Conservation (phyloP, 2,113 vertebrate genomes). For the Tangachromis dhanisi region DNA sequence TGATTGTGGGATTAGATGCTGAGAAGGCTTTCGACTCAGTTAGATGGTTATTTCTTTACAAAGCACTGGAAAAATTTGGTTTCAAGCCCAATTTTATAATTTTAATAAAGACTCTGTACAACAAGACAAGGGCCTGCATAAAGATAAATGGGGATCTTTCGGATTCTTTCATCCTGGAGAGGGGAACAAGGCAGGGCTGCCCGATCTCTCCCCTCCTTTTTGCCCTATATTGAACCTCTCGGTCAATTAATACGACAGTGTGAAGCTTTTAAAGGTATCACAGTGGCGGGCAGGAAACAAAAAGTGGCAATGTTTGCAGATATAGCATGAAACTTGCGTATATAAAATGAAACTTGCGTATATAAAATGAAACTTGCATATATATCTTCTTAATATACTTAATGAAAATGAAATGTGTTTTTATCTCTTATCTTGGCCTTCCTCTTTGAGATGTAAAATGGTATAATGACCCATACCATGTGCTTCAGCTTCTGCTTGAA, state of each 20-base stretch:
- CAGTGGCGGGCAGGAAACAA: accelerated
- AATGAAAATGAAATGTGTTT: not conserved
- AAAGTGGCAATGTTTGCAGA: not conserved
- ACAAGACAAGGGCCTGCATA: not conserved
- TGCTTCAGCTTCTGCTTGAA: not conserved
- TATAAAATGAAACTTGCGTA: not conserved
- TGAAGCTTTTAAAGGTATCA: not conserved
- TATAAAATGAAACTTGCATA: not conserved
- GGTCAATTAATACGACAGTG: not conserved
- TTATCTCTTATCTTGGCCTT: not conserved
- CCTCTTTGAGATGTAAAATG: not conserved
- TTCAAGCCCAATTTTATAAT: not conserved
- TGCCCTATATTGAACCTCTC: not conserved
- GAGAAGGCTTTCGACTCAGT: not conserved
- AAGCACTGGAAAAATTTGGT: not conserved
- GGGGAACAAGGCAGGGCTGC: not conserved
- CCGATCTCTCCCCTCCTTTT: not conserved
- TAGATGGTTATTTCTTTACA: not conserved
- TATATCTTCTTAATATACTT: not conserved
- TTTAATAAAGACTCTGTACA: not conserved
- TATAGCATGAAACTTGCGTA: not conserved
- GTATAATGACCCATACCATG: not conserved
- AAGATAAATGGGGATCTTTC: not conserved
- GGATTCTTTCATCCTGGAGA: not conserved
- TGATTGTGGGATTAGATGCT: not conserved